Conservation (phyloP, 2,888 invertebrate species). For the Phoronis australis region DNA sequence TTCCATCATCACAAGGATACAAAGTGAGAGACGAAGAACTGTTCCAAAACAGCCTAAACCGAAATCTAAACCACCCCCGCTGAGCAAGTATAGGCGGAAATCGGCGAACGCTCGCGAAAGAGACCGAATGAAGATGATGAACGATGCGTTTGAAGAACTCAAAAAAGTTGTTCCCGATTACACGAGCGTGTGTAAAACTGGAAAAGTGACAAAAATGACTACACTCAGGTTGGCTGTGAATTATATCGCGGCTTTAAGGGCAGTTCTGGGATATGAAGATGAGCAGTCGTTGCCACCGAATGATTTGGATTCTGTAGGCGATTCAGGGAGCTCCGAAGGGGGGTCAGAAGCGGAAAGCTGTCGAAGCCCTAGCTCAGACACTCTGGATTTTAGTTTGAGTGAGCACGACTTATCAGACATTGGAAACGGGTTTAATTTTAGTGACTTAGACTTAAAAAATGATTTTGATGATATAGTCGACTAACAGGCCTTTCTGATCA, state of each 20-base stretch:
- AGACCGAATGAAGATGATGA: slow-evolving; percentile 83
- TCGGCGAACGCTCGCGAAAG: slow-evolving; percentile 85
- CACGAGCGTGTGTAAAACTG: slow-evolving; percentile 54
- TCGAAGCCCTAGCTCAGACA: too few species aligned
- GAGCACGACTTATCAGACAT: too few species aligned
- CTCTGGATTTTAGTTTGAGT: too few species aligned
- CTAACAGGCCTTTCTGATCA: too few species aligned
- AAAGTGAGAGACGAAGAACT: slow-evolving; percentile 52
- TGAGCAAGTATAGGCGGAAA: slow-evolving; percentile 83
- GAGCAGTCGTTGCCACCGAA: background rate
- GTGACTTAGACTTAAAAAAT: too few species aligned
- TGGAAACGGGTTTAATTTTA: too few species aligned
- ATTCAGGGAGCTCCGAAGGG: background rate
- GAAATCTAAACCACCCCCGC: slow-evolving; percentile 59
- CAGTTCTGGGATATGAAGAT: slow-evolving; percentile 28
- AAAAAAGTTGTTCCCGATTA: slow-evolving; percentile 67
- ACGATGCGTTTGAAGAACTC: slow-evolving; percentile 78
- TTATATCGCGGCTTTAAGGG: slow-evolving; percentile 68
- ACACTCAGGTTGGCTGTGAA: slow-evolving; percentile 81
- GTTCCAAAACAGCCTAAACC: slow-evolving; percentile 48
- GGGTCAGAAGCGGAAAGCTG: too few species aligned
- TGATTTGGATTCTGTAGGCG: background rate
- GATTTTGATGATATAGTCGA: too few species aligned
- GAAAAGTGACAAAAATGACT: slow-evolving; percentile 78
- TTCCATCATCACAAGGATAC: slow-evolving; percentile 60